Evolutionary conservation across 2,888 invertebrate genomes (phyloP).

Genomic region (Drosophila kanekoi): DNA sequence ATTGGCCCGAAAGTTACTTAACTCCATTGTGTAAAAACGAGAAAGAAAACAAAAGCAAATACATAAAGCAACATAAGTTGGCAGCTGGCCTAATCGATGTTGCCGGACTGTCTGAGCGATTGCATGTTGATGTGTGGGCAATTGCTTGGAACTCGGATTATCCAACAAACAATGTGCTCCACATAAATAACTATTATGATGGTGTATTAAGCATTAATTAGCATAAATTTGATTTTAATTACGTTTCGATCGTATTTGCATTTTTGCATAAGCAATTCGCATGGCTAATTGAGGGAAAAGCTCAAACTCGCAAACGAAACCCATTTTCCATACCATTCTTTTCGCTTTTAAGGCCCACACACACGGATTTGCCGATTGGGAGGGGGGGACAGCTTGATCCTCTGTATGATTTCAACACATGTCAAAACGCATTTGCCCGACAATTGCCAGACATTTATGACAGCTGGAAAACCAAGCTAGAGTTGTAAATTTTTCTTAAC

Average conservation of each 20-base stretch:
- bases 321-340: background rate
- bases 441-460: constrained; percentile 63
- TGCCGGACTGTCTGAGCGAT: constrained; percentile 16
- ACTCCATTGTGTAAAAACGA: constrained; percentile 6
- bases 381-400: constrained; percentile 21
- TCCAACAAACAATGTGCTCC: constrained; percentile 29
- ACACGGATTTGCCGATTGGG: constrained; percentile 7
- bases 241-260: background rate
- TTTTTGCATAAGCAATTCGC: constrained; percentile 36
- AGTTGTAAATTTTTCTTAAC: constrained; percentile 8
- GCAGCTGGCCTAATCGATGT: constrained; percentile 10
- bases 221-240: constrained; percentile 19
- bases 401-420: constrained; percentile 51
- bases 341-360: constrained; percentile 20
- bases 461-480: constrained; percentile 32
- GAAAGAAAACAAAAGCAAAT: background rate
- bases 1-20: constrained; percentile 12
- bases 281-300: constrained; percentile 31
- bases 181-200: constrained; percentile 16
- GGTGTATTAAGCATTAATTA: constrained; percentile 27
- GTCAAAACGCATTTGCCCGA: constrained; percentile 36
- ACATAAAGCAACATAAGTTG: too few species aligned
- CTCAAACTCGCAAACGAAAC: background rate
- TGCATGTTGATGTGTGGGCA: constrained; percentile 33
- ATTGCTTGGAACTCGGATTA: constrained; percentile 39